Evolutionary conservation across 2,797 vertebrate species (phyloP), one percentile per base, ranked within the genome.

Genomic region (Platalea minor): DNA sequence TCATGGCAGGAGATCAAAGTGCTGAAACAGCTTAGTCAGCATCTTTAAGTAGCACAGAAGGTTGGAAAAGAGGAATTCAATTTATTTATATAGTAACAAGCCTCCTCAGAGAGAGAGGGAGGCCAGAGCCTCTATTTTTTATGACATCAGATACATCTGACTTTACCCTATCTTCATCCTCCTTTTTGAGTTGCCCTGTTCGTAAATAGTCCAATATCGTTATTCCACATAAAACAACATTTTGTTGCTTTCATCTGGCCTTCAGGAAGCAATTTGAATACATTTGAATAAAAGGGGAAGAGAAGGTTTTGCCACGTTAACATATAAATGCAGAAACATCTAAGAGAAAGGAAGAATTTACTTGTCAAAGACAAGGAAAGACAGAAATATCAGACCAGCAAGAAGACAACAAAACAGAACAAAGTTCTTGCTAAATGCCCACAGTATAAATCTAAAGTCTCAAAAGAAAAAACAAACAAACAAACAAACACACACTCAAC

Each of bases 1-100:
- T 76, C 63, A 82, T n/a, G 72, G 77, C 86, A 93, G n/a, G 63
- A 93, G 90, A 95, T 92, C 81, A 85, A 97, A 95, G 84, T 51
- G 45, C 53, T 83, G 53, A 80, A 96, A 95, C 31, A 80, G 85
- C 74, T 92, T 87, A 91, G 39, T 56, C 61, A 87, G 93, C 63
- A 77, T 39, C 74, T 63, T 59, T 87, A 95, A 97, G 77, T 53
- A 85, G 77, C 74, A 85, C 63, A 83, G 74, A 82, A 82, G 33
- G 43, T 13, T 77, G 59, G 51, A 76, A 90, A 92, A 84, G 33
- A 76, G 59, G 75, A 94, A 85, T 76, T 91, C 4, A 37, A 81
- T 82, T 92, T 84, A 69, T 82, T 91, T 87, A 79, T 75, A 64
- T 12, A 89, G 74, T 35, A 95, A 51, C 16, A 64, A 85, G 35